Evolutionary conservation across 2,797 vertebrate species (phyloP), one percentile per base, ranked within the genome.

Genomic region (Cottoperca gobio): DNA sequence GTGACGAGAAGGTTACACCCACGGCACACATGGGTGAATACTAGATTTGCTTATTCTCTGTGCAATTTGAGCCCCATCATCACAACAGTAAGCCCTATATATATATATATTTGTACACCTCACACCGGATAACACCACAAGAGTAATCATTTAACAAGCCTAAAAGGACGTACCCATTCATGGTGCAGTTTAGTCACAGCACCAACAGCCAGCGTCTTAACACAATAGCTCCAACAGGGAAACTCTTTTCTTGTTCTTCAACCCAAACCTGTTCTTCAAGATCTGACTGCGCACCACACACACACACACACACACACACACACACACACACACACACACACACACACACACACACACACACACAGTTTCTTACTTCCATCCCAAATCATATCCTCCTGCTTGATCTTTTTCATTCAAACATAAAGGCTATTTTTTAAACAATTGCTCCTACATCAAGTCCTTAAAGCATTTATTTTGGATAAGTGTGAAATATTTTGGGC

Each of bases 251-350:
- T 87, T 71, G 94, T 89, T 94, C 73, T 83, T 92, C 95, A 72
- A 80, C 92, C 84, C 92, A 92, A 96, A 95, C 95, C 90, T 84
- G 95, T 95, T 95, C 50, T 76, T 86, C 93, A 78, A 91, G 81
- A 78, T 91, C 71, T 61, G 11, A 57, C 19, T 49, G 8, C 40
- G 63, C 31, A n/a, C 14, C 66, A 55, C 78, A 54, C 45, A 72
- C 42, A 62, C 76, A 58, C 48, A 70, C n/a, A n/a, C n/a, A n/a
- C n/a, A n/a, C n/a, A n/a, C n/a, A n/a, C n/a, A n/a, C n/a, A n/a
- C n/a, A n/a, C n/a, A n/a, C n/a, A n/a, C n/a, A n/a, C n/a, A n/a
- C n/a, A n/a, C n/a, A n/a, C n/a, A n/a, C n/a, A n/a, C n/a, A n/a
- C n/a, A n/a, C n/a, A n/a, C n/a, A n/a, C n/a, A n/a, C n/a, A n/a